Conservation (phyloP, 2,888 invertebrate genomes). For the Amblyteles armatorius region DNA sequence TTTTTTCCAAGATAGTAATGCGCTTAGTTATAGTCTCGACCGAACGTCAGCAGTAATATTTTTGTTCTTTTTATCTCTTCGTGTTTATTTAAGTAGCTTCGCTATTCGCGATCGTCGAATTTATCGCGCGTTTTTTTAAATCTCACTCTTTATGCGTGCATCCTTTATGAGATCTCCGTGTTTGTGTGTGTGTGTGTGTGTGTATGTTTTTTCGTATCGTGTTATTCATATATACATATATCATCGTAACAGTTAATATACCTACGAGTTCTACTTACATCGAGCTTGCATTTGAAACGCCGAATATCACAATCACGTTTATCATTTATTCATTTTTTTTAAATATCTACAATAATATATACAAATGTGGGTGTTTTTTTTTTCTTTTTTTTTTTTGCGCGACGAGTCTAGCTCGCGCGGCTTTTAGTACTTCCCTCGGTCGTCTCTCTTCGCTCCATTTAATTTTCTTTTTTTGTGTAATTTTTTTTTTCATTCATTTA, state of each 20-base stretch:
- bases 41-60: slow-evolving; percentile 32
- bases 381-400: slow-evolving; percentile 20
- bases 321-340: slow-evolving; percentile 69
- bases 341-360: slow-evolving; percentile 81
- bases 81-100: slow-evolving; percentile 48
- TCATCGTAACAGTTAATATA: slow-evolving; percentile 71
- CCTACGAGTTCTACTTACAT: slow-evolving; percentile 74
- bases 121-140: slow-evolving; percentile 31
- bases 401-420: slow-evolving; percentile 24
- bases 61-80: slow-evolving; percentile 37
- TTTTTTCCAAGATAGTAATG: slow-evolving; percentile 9
- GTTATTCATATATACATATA: slow-evolving; percentile 59
- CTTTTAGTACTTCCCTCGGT: slow-evolving; percentile 16
- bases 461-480: too few relatives aligned
- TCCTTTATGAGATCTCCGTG: slow-evolving; percentile 60
- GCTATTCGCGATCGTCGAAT: slow-evolving; percentile 44
- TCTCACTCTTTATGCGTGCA: slow-evolving; percentile 21
- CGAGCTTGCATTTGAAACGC: slow-evolving; percentile 81
- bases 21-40: slow-evolving; percentile 17
- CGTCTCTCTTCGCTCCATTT: neutral
- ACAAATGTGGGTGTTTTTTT: slow-evolving; percentile 72
- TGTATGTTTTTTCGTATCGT: slow-evolving; percentile 48
- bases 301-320: slow-evolving; percentile 83
- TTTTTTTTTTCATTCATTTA: slow-evolving; percentile 25
- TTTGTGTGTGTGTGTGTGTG: slow-evolving; percentile 69